These are phyloP conservation scores for Poeciliopsis infans DNA, from an alignment of 2,797 vertebrate genomes.

Conservation along the genomic window DNA sequence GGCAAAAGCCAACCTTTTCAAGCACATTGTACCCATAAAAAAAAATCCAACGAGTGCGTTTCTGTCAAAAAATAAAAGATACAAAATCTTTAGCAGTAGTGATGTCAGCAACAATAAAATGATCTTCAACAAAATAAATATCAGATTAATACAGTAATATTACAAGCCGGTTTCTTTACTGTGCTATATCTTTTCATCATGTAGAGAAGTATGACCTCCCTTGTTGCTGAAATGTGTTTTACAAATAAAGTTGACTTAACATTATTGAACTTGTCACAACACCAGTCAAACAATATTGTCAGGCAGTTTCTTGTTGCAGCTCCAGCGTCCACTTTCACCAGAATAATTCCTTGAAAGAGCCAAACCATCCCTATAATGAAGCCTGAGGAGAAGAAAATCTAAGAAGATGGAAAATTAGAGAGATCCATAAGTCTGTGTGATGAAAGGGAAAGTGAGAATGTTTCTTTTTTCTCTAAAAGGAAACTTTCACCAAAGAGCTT, in stretches of 20 bases:
- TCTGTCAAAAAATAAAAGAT: too few relatives aligned
- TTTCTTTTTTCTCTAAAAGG: slow-evolving; percentile 62
- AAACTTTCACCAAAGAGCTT: slow-evolving; percentile 65
- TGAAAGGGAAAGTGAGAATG: slow-evolving; percentile 51
- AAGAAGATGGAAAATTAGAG: slow-evolving; percentile 36
- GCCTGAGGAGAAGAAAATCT: slow-evolving; percentile 1
- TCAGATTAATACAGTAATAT: too few relatives aligned
- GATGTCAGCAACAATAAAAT: too few relatives aligned
- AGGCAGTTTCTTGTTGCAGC: slow-evolving; percentile 10
- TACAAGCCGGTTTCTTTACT: too few relatives aligned
- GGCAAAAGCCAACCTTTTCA: too few relatives aligned
- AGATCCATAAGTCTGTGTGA: slow-evolving; percentile 58
- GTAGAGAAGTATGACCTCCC: too few relatives aligned
- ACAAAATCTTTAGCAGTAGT: too few relatives aligned
- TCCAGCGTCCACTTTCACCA: slow-evolving; percentile 14
- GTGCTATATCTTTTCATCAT: too few relatives aligned
- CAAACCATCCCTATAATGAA: slow-evolving; percentile 42
- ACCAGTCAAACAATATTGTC: neutral
- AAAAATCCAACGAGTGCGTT: too few relatives aligned
- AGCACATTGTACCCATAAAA: too few relatives aligned
- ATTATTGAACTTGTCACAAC: neutral
- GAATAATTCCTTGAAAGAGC: slow-evolving; percentile 21
- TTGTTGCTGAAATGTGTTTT: too few relatives aligned
- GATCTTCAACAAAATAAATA: too few relatives aligned
- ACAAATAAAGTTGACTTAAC: neutral